Evolutionary conservation across 2,888 invertebrate species (phyloP), one percentile per base, ranked within the genome.

Genomic region (Bellardia pandia): DNA sequence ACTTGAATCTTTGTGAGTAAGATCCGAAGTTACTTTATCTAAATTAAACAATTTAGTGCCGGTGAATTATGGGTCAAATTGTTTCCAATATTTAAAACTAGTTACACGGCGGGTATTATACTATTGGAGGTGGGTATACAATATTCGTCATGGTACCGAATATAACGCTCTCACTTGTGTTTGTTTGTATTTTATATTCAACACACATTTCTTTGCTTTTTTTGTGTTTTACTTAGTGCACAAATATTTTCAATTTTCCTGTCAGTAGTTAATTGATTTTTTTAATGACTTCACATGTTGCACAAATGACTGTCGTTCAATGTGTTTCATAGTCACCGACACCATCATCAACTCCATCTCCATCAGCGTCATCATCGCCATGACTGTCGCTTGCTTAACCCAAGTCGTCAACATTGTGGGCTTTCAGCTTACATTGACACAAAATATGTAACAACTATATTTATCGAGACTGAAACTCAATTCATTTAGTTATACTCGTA

Each of bases 271-370:
- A 89, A 89, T 89, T 89, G 89, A 89, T 89, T 88, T 89, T 85
- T 89, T 89, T 89, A 89, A 90, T 89, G 90, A 90, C 89, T 88
- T 89, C 89, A 86, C 88, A 89, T 88, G 89, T 83, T 84, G 89
- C 86, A 88, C 86, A 89, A 87, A 87, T 87, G 85, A 69, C 87
- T 87, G 77, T 86, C 74, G 82, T 68, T 82, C 72, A 74, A 66
- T 78, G 58, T 56, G 66, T 68, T 79, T 58, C 40, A 81, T 2
- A 48, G 75, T 66, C 76, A 79, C 58, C 80, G 45, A 45, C 68
- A 77, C 8, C 87, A 71, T 64, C 64, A 74, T 23, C 16, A 66
- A 60, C 81, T 75, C 13, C 79, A 60, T 40, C 85, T 77, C 45
- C 42, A 33, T 45, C 60, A 30, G n/a, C 14, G 60, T 33, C 78